Evolutionary conservation across 2,797 vertebrate species (phyloP).

Genomic region (Apodemus agrarius): DNA sequence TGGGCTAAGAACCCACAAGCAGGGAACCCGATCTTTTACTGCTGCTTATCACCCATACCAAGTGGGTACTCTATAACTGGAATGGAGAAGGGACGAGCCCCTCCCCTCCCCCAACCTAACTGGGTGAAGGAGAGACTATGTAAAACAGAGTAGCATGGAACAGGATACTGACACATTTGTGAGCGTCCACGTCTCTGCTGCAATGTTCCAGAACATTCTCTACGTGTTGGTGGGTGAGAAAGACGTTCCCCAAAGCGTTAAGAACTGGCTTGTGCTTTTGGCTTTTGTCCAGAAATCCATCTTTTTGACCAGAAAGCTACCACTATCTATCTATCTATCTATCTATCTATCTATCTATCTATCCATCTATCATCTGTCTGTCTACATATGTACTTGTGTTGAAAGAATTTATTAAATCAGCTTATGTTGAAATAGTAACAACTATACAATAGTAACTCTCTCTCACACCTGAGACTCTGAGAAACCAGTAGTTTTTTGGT

Average conservation of each 20-base stretch:
- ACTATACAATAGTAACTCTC: too few species aligned
- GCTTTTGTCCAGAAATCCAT: neutral
- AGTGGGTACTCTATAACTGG: too few species aligned
- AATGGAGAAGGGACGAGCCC: neutral
- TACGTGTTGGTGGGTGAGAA: neutral
- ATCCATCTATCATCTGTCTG: neutral
- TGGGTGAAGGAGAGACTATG: neutral
- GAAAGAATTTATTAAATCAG: neutral
- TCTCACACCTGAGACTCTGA: neutral
- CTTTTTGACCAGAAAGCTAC: neutral
- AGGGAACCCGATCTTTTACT: neutral
- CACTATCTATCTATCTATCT: neutral
- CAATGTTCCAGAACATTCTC: neutral
- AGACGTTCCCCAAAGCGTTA: neutral
- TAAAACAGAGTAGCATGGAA: neutral
- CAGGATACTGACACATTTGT: neutral
- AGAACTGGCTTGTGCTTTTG: neutral
- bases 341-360: neutral
- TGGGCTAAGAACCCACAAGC: neutral
- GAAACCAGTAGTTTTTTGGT: neutral
- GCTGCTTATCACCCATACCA: fast-evolving
- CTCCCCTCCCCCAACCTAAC: neutral
- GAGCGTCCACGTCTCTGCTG: neutral
- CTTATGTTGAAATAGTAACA: neutral
- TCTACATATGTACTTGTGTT: neutral